These are phyloP conservation scores for Ichneumoninae sp. DNA, from an alignment of 2,888 invertebrate species.

Conservation along the genomic window DNA sequence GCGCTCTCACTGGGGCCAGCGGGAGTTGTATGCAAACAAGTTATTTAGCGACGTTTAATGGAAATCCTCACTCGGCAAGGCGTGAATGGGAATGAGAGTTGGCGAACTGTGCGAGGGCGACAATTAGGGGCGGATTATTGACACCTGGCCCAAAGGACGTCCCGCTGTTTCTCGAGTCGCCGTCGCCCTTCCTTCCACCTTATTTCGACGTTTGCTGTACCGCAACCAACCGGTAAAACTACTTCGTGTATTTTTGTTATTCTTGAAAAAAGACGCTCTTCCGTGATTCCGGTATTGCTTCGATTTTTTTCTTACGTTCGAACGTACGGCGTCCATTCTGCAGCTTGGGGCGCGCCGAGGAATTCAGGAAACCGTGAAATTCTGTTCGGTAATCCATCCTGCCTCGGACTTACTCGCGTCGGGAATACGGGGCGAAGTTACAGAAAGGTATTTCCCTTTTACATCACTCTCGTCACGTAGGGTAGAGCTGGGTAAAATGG, in stretches of 20 bases:
- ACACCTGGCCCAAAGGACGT: slow-evolving; percentile 80
- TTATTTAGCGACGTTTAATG: slow-evolving; percentile 82
- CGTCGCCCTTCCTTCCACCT: slow-evolving; percentile 2
- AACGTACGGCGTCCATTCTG: slow-evolving; percentile 32
- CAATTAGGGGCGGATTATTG: slow-evolving; percentile 83
- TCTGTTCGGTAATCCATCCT: slow-evolving; percentile 56
- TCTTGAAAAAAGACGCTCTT: slow-evolving; percentile 69
- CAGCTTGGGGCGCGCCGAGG: slow-evolving; percentile 26
- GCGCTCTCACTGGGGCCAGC: slow-evolving; percentile 67
- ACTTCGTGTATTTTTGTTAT: slow-evolving; percentile 33
- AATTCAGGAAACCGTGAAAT: slow-evolving; percentile 73
- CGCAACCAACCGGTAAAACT: background rate
- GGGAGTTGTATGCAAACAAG: slow-evolving; percentile 82
- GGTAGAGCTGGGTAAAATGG: too few relatives aligned
- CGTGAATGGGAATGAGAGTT: slow-evolving; percentile 48
- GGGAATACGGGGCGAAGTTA: slow-evolving; percentile 9
- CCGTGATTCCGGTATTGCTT: slow-evolving; percentile 79
- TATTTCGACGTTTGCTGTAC: slow-evolving; percentile 33
- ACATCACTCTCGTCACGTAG: background rate
- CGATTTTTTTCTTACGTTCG: slow-evolving; percentile 64
- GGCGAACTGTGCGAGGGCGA: slow-evolving; percentile 70
- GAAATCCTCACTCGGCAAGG: slow-evolving; percentile 74
- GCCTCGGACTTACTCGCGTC: slow-evolving; percentile 9
- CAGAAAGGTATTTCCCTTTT: slow-evolving; percentile 4
- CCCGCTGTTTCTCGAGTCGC: slow-evolving; percentile 79